Evolutionary conservation across 2,797 vertebrate genomes (phyloP).

Genomic region (Lacerta bilineata): DNA sequence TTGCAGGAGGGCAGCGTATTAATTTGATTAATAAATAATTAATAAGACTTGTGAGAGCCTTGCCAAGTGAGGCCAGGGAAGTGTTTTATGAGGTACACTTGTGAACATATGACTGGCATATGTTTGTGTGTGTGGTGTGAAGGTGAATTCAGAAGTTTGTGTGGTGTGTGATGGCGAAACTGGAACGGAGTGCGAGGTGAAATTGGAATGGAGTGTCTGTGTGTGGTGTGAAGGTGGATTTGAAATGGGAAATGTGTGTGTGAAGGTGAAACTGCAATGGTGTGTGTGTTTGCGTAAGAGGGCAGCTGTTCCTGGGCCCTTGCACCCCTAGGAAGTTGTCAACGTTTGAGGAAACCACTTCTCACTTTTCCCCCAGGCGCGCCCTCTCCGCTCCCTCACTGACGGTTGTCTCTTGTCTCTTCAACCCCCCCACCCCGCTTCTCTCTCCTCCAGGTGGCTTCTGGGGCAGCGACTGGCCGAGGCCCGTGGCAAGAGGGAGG

Average conservation of each 20-base stretch:
- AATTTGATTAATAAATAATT: no score
- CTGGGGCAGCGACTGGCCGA: constrained; percentile 61
- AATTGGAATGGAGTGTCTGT: no score
- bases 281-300: neutral
- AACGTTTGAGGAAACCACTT: neutral
- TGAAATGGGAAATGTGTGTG: no score
- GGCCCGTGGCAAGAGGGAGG: constrained; percentile 82
- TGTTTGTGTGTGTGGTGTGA: neutral
- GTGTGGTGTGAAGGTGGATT: no score
- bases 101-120: neutral
- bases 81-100: neutral
- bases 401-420: constrained; percentile 57
- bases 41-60: no score
- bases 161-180: no score
- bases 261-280: no score
- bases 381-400: neutral
- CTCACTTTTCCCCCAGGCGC: neutral
- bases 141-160: no score
- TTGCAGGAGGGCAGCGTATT: no score
- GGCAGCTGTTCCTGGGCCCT: neutral
- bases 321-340: no score
- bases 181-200: no score
- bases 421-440: constrained; percentile 14
- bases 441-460: constrained; percentile 73
- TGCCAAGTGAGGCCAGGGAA: neutral